Conservation (phyloP, 2,113 vertebrate genomes). For the Cervus canadensis region DNA sequence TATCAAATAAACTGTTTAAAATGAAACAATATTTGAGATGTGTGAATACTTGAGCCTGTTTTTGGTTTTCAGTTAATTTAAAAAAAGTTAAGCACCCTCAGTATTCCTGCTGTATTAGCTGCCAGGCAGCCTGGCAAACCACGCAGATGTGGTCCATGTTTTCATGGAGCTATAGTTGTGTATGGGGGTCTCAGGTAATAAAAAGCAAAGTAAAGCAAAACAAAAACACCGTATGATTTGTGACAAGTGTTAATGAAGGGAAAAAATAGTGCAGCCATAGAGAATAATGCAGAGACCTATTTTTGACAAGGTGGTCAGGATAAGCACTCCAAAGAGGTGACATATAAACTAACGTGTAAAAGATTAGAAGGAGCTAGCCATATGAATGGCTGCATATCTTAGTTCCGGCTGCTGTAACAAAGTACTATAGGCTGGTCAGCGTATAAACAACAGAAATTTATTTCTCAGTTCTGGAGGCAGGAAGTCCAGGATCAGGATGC, state of each 20-base stretch:
- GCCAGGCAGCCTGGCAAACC: not conserved
- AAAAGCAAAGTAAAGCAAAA: not conserved
- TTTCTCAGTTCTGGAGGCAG: not conserved
- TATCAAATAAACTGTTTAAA: conserved; percentile 2
- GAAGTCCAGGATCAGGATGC: not conserved
- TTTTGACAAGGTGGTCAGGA: not conserved
- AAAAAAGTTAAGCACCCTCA: not conserved
- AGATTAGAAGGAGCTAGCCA: not conserved
- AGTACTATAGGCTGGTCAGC: not conserved
- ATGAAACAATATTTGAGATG: not conserved
- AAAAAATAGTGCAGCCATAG: not conserved
- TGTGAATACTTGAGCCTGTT: not conserved
- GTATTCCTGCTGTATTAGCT: not conserved
- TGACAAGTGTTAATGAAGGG: not conserved
- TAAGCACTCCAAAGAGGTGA: not conserved
- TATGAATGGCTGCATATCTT: not conserved
- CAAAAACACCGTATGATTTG: not conserved
- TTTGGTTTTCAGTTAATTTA: conserved; percentile 20
- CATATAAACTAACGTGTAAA: not conserved
- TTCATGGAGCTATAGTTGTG: not conserved
- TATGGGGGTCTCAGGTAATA: not conserved
- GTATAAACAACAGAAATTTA: not conserved
- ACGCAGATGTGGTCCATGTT: not conserved
- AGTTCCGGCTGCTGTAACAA: not conserved
- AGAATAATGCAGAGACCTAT: not conserved